Conservation (phyloP, 2,888 invertebrate genomes). For the Xanthorhoe designata region DNA sequence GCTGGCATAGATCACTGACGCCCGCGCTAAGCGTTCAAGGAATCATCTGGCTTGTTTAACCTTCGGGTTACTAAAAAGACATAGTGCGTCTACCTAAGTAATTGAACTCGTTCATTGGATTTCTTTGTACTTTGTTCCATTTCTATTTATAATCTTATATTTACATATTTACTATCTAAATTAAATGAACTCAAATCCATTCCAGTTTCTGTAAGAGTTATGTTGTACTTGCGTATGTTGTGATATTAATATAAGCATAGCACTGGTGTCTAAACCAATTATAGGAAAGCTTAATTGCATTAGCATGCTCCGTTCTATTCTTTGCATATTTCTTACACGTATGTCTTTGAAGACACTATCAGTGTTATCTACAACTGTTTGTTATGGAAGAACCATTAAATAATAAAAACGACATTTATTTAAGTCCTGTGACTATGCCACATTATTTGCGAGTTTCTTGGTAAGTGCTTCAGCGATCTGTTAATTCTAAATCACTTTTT, state of each 20-base stretch:
- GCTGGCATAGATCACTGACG: constrained; percentile 62
- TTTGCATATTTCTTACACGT: constrained; percentile 47
- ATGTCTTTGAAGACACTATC: constrained; percentile 14
- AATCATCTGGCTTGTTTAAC: constrained; percentile 35
- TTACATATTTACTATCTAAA: neutral
- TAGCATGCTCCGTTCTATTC: constrained; percentile 54
- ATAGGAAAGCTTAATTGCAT: constrained; percentile 67
- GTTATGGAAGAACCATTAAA: constrained; percentile 53
- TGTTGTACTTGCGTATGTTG: neutral
- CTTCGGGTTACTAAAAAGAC: constrained; percentile 3
- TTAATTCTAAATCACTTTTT: neutral
- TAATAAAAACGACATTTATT: constrained; percentile 51
- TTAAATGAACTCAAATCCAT: neutral
- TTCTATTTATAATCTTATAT: neutral
- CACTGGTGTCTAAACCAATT: constrained; percentile 66
- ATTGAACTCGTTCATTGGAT: too few relatives aligned
- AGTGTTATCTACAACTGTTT: constrained; percentile 23
- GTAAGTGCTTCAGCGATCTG: constrained; percentile 49
- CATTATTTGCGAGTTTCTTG: constrained; percentile 55
- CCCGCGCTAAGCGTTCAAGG: constrained; percentile 59
- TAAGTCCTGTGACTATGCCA: constrained; percentile 25
- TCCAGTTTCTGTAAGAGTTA: neutral
- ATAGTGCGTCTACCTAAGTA: neutral
- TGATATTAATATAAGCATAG: constrained; percentile 30
- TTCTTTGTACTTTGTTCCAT: too few relatives aligned